A percentile compares a stretch with the other conserved stretches of the same genome.
Evolutionary conservation across 2,113 vertebrate species (phyloP).

Genomic region (Gymnarchus niloticus): DNA sequence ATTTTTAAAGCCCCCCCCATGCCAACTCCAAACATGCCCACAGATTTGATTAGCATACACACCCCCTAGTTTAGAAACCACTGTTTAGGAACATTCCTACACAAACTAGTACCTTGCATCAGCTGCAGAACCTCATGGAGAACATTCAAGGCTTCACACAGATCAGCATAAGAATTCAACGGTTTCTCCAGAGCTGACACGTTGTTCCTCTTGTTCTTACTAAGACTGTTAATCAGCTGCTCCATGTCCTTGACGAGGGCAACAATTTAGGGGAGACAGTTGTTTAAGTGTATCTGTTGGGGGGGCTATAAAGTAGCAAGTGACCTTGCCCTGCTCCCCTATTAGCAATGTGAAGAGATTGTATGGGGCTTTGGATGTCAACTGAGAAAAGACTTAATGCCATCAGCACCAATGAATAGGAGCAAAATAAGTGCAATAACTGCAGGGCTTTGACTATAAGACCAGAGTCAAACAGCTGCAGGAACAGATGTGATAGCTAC

Average conservation of each 20-base stretch:
- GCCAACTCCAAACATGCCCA: no score
- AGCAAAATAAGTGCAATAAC: background rate
- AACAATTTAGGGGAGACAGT: conserved; percentile 5
- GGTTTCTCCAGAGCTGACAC: conserved; percentile 36
- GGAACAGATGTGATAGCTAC: background rate
- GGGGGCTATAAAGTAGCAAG: background rate
- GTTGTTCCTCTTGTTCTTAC: conserved; percentile 54
- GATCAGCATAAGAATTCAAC: conserved; percentile 49
- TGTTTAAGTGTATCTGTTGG: background rate
- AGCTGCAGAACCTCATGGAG: conserved; percentile 53
- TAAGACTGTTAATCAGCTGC: conserved; percentile 49
- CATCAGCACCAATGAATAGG: background rate
- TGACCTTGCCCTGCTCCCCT: background rate
- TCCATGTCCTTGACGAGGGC: conserved; percentile 52
- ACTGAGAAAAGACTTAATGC: background rate
- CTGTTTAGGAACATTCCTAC: background rate
- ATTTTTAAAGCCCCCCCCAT: no score
- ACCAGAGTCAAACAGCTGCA: background rate
- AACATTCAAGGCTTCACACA: conserved; percentile 50
- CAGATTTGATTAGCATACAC: no score
- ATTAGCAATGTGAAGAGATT: background rate
- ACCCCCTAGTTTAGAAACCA: no score
- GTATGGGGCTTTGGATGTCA: background rate
- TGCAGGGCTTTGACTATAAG: background rate
- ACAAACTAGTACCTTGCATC: conserved; percentile 54